Base-by-base conservation (phyloP, 1,140 invertebrate genomes). In the Conus ventricosus region DNA sequence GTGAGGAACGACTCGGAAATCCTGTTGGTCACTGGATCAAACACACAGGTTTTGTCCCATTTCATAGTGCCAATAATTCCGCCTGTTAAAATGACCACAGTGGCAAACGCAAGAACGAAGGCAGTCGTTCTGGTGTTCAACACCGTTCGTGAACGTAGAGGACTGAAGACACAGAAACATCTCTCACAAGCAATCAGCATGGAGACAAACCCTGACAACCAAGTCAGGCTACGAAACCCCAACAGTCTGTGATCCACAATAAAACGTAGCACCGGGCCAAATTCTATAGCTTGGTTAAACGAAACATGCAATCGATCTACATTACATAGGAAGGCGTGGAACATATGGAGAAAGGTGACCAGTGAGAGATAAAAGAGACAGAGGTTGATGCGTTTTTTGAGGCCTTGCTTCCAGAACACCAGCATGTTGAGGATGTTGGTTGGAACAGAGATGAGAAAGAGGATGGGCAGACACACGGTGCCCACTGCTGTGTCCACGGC, bases 381-480 rank as follows among this genome's bases (percentile, higher is more conserved):
- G 13, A 81, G 53, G 39, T 81, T 81, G 78, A 81, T 81, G 7
- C 78, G 27, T 81, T 81, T 11, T 53, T 53, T 81, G 78, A 81
- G 27, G 53, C 78, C 78, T 10, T 81, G 78, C 23, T 81, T 81
- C 10, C 53, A 81, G 78, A 81, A 81, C 15, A 54, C 78, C 1
- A 51, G 17, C 78, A 81, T 81, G 78, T 54, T 81, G 78, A 81
- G 27, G 78, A 81, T 27, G 78, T 81, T 81, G 78, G 78, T 7
- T 7, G 78, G 78, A 81, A 11, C 78, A 27, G 27, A 53, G 39
- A 81, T 39, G 78, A 81, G 78, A 27, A 81, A 81, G 10, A 27
- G 39, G 15, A 81, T 17, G 25, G 27, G 25, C 27, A 81, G 78
- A 81, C 17, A 81, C 11, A 15, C n/a, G 15, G 39, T 6, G 25